Evolutionary conservation across 2,888 invertebrate species (phyloP), one percentile per base, ranked within the genome.

Genomic region (Dynastes tityus): DNA sequence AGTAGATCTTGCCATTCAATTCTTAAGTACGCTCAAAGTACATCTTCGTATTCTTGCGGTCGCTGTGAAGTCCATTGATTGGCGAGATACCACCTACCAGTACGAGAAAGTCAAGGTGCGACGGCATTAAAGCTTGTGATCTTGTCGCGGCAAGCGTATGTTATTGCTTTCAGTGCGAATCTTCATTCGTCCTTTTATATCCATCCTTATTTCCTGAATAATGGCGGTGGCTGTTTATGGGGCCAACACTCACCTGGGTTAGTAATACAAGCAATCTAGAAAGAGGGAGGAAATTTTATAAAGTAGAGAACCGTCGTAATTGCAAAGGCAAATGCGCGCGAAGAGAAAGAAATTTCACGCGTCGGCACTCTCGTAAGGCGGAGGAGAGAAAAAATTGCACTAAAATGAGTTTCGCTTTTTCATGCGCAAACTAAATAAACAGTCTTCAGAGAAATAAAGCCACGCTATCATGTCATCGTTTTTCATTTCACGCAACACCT

Each of bases 401-500:
- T 74, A 74, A 58, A 74, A 74, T 74, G 73, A 74, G 73, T 49
- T 74, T 74, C 61, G 73, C 73, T 74, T 74, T 74, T 74, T 74
- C 73, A 74, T 37, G 45, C 73, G 73, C 73, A 74, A 74, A 74
- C 73, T 74, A 74, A 74, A 74, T 74, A 74, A 74, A 74, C 73
- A 74, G 73, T 74, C 73, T 61, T 61, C 61, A 45, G 73, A 74
- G 73, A 74, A 74, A 74, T 74, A 63, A 74, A 74, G 73, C 73
- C 73, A 29, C 73, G 45, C 55, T 74, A 74, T 74, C 73, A 74
- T 74, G 73, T 74, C 73, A 73, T 73, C 73, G 73, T 74, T 74
- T 74, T 74, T 74, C 73, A 74, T 74, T 74, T 74, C 73, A 74
- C 73, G 73, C 73, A 74, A 58, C 61, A 74, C 73, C 63, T 74